Evolutionary conservation across 2,113 vertebrate genomes (phyloP), one percentile per base, ranked within the genome.

Genomic region (Myocastor coypus): DNA sequence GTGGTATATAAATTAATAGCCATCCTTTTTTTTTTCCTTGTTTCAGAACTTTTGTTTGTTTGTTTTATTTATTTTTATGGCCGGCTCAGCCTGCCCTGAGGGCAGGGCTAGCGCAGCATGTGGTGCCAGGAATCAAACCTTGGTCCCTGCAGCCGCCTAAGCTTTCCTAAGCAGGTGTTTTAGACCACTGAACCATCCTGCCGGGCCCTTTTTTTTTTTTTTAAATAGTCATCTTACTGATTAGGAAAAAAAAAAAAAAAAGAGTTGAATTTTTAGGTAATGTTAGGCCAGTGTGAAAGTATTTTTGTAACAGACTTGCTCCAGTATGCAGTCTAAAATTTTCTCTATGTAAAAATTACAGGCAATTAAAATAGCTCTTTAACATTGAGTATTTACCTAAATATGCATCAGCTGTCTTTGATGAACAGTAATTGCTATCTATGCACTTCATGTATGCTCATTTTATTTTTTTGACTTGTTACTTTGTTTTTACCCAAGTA

Each of bases 271-370:
- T 92, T 96, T 50, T 87, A 61, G 55, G n/a, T n/a, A n/a, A 73
- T 86, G 24, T 77, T 85, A 64, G 32, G 69, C 10, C 22, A 42
- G 1, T 63, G n/a, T 85, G 22, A 94, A 40, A 71, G 73, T 87
- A 13, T 83, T 92, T 89, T 80, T 57, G 0, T 83, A 77, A 83
- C 37, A 77, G 46, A 88, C 77, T 92, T 92, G 28, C 64, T 91
- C 5, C 14, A 30, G 13, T 5, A 22, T 92, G 20, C 37, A 82
- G 8, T 69, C 32, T 77, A 92, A 73, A 91, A 40, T 64, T 64
- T 89, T 81, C 59, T 80, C 55, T 92, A 80, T 22, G 28, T 93
- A 59, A 87, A 94, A 94, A 80, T 84, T 68, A 92, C 14, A 94
- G 89, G 40, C 42, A 89, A 34, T 63, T 52, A 55, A 64, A 92